phyloP scores from a whole-genome alignment of 2,888 invertebrate species.

The Scotopteryx bipunctaria region DNA sequence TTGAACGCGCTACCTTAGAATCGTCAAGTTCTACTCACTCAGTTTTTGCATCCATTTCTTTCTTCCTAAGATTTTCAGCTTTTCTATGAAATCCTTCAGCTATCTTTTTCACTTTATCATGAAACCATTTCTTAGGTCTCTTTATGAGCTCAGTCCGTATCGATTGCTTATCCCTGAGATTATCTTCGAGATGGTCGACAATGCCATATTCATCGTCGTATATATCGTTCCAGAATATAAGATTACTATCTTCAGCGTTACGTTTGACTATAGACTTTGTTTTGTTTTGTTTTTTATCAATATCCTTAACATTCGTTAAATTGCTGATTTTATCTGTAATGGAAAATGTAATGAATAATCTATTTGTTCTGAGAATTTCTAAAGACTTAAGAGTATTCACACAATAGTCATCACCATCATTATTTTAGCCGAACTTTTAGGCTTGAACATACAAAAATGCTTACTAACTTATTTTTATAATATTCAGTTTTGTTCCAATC shows the following conservation, averaged over 20 bases:
- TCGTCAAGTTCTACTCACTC: slow-evolving; percentile 29
- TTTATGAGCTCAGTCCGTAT: slow-evolving; percentile 45
- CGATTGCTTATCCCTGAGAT: slow-evolving; percentile 45
- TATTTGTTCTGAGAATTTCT: no score
- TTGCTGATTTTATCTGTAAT: slow-evolving; percentile 24
- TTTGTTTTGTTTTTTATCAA: slow-evolving; percentile 9
- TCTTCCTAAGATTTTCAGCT: slow-evolving; percentile 5
- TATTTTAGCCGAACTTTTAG: no score
- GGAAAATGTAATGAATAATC: no score
- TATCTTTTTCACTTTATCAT: slow-evolving; percentile 54
- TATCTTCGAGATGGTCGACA: slow-evolving; percentile 49
- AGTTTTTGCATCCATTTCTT: neutral
- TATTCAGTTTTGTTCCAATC: no score
- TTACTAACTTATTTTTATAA: no score
- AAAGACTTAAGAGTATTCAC: no score
- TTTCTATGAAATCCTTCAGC: slow-evolving; percentile 42
- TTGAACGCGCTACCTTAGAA: no score
- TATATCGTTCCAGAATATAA: slow-evolving; percentile 69
- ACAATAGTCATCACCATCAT: no score
- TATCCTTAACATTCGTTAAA: neutral
- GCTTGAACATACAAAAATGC: no score
- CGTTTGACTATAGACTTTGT: slow-evolving; percentile 55
- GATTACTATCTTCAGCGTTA: slow-evolving; percentile 49
- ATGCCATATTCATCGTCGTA: slow-evolving; percentile 73
- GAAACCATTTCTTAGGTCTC: slow-evolving; percentile 60